Base-by-base conservation (phyloP, 2,797 vertebrate genomes). In the Florisuga fusca region DNA sequence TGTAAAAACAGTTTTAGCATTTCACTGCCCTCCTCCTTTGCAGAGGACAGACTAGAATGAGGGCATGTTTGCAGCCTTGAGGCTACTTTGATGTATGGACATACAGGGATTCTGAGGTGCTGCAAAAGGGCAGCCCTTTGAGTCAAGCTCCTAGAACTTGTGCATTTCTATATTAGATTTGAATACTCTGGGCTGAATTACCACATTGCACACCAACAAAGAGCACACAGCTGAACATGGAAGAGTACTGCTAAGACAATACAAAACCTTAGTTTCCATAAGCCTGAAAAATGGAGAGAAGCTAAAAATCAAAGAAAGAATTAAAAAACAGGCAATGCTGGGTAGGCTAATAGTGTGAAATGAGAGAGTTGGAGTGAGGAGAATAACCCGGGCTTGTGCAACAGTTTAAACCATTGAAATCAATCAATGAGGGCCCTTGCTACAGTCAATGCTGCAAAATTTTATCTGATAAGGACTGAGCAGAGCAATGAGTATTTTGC, bases 1-100 rank as follows among this genome's bases (percentile, higher is more conserved):
- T 0, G 0, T 82, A 77, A 93, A 74, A 41, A 0, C 18, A 67
- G 15, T 2, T 89, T 63, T n/a, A 34, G 31, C 13, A 3, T 93
- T 92, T 58, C 14, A 13, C 5, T 74, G 9, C 6, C 12, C 10
- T 90, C 14, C 2, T 23, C 57, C 34, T 93, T 64, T 79, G 50
- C 15, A 67, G 33, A 45, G 18, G 18, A 7, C 25, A 73, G 38
- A 26, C 7, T 22, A 54, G 34, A 71, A 86, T 43, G 22, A 81
- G 6, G 29, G 5, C 1, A 2, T 31, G 38, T 64, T 15, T 43
- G 6, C n/a, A 64, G 58, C 59, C 12, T 5, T 3, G 5, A 7
- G 26, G 2, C 18, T 89, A 3, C 34, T 79, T 45, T 66, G 33
- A 53, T 5, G 16, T 53, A 6, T 34, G 22, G 21, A 45, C 5